These are phyloP conservation scores for Rhadinocentrus ornatus DNA, from an alignment of 2,797 vertebrate species.

Conservation along the genomic window DNA sequence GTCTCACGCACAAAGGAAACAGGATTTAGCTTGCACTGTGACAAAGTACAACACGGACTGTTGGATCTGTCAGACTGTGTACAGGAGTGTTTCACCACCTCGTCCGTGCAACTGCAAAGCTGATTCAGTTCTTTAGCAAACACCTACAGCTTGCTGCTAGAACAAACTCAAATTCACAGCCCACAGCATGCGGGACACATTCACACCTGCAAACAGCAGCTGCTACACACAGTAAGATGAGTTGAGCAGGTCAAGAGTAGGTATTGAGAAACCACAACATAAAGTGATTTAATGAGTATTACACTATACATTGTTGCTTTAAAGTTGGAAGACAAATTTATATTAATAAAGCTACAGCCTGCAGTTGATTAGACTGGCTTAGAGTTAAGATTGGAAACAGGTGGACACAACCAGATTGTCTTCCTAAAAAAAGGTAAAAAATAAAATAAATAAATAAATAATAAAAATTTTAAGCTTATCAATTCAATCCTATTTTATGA, in stretches of 20 bases:
- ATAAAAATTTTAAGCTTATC: neutral
- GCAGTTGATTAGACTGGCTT: neutral
- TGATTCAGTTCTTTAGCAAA: slow-evolving; percentile 52
- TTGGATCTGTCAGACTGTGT: slow-evolving; percentile 19
- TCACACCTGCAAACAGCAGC: slow-evolving; percentile 35
- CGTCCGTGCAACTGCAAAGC: slow-evolving; percentile 12
- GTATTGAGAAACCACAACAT: slow-evolving; percentile 4
- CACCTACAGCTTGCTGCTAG: slow-evolving; percentile 28
- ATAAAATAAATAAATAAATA: neutral
- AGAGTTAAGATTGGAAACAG: neutral
- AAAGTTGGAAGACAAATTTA: neutral
- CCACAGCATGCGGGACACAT: slow-evolving; percentile 9
- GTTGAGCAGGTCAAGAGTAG: slow-evolving; percentile 9
- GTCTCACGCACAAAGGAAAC: slow-evolving; percentile 15
- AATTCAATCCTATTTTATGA: neutral
- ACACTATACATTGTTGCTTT: neutral
- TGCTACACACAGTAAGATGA: slow-evolving; percentile 6
- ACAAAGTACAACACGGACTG: slow-evolving; percentile 42
- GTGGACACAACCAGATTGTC: too few relatives aligned
- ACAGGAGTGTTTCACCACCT: slow-evolving; percentile 4
- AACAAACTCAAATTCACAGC: slow-evolving; percentile 12
- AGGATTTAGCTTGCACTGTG: slow-evolving; percentile 36
- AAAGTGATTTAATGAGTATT: neutral
- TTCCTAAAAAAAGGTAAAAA: neutral
- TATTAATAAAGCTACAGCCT: neutral